A percentile compares a stretch with the other conserved stretches of the same genome.
These are phyloP conservation scores for Cryptocheilus praepositus DNA, from an alignment of 2,888 invertebrate species.

Conservation along the genomic window DNA sequence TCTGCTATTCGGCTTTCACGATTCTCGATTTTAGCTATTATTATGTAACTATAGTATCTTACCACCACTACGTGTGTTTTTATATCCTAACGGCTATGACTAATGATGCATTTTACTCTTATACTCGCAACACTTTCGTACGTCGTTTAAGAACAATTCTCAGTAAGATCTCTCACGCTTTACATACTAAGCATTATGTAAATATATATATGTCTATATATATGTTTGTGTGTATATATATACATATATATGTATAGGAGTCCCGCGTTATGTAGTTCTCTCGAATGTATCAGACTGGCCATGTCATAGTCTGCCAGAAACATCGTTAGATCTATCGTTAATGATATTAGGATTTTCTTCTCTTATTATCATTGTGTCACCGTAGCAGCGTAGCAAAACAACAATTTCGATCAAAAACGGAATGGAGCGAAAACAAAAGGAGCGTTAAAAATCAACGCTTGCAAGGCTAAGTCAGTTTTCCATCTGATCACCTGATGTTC, in stretches of 20 bases:
- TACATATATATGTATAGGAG: conserved; percentile 21
- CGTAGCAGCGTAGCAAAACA: too few relatives aligned
- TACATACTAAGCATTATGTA: conserved; percentile 31
- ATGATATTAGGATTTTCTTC: too few relatives aligned
- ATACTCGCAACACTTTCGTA: background rate
- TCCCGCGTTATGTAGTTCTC: background rate
- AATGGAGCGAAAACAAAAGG: too few relatives aligned
- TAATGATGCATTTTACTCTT: conserved; percentile 33
- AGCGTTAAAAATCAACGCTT: too few relatives aligned
- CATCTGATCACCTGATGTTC: too few relatives aligned
- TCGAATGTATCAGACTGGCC: conserved; percentile 17
- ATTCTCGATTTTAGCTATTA: background rate
- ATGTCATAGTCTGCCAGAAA: conserved; percentile 8
- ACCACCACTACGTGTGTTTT: conserved; percentile 48
- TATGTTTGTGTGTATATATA: too few relatives aligned
- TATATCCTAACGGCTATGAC: conserved; percentile 55
- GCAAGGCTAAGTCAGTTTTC: too few relatives aligned
- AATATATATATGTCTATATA: conserved; percentile 22
- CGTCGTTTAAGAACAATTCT: conserved; percentile 5
- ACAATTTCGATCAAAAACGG: too few relatives aligned
- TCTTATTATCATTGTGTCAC: too few relatives aligned
- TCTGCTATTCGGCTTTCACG: conserved; percentile 24
- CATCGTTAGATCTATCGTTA: background rate
- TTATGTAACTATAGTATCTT: conserved; percentile 47
- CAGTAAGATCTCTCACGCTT: conserved; percentile 18